These are phyloP conservation scores for Mechanitis messenoides DNA, from an alignment of 2,888 invertebrate species.

Conservation along the genomic window DNA sequence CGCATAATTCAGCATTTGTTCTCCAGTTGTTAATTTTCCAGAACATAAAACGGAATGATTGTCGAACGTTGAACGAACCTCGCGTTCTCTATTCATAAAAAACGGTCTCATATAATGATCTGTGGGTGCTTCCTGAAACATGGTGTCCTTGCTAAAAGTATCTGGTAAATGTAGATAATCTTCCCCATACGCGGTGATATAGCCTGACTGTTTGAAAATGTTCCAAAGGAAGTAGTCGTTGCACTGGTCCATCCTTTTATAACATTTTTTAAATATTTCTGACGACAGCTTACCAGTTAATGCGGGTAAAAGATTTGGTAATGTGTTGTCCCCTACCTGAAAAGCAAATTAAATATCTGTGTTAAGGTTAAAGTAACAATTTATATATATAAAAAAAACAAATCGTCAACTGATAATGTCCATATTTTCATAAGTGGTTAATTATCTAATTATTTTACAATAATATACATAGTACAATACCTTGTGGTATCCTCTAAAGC, in stretches of 20 bases:
- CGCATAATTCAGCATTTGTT: constrained; percentile 82
- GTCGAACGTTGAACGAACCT: constrained; percentile 44
- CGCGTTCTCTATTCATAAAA: constrained; percentile 80
- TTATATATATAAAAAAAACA: too few relatives aligned
- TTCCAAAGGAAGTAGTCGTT: constrained; percentile 87
- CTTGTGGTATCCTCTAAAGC: constrained; percentile 84
- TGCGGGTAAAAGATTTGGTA: constrained; percentile 91
- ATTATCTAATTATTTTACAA: too few relatives aligned
- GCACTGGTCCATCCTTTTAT: constrained; percentile 76
- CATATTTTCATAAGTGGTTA: too few relatives aligned
- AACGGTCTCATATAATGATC: constrained; percentile 89
- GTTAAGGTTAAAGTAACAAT: too few relatives aligned
- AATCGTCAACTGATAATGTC: too few relatives aligned
- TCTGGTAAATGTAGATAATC: constrained; percentile 81
- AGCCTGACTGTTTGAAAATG: constrained; percentile 81
- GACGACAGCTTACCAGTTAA: constrained; percentile 81
- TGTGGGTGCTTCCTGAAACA: constrained; percentile 84
- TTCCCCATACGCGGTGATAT: constrained; percentile 88
- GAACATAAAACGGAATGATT: constrained; percentile 60
- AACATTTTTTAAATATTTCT: constrained; percentile 67
- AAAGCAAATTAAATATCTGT: constrained; percentile 22
- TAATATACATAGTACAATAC: constrained; percentile 40
- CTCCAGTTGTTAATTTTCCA: constrained; percentile 78
- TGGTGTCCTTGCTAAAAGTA: constrained; percentile 78
- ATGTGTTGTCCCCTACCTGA: constrained; percentile 91